Evolutionary conservation across 2,113 vertebrate genomes (phyloP).

Genomic region (Pluvianellus socialis): DNA sequence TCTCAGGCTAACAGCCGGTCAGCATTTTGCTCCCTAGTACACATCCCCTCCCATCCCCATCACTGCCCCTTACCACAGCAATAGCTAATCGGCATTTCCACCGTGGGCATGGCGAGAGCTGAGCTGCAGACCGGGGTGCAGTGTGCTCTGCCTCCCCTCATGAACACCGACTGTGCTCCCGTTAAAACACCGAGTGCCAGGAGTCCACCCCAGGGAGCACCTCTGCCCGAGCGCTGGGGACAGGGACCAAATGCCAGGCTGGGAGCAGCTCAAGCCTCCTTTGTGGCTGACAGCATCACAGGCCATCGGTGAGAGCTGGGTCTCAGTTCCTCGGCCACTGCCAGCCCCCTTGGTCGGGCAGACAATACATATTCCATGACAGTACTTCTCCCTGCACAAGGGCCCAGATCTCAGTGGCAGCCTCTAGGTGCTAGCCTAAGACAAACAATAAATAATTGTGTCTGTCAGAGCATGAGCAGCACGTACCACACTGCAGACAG

Average conservation of each 20-base stretch:
- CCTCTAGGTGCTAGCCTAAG: not conserved
- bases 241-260: not conserved
- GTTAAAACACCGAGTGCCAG: accelerated
- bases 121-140: not conserved
- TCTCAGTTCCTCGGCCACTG: not conserved
- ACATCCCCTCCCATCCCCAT: not conserved
- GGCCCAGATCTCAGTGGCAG: not conserved
- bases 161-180: accelerated
- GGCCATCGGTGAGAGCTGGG: accelerated
- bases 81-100: accelerated
- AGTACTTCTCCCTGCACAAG: not conserved
- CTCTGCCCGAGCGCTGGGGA: accelerated
- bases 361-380: not conserved
- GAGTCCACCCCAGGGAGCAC: too few species aligned
- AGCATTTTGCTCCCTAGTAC: not conserved
- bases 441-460: not conserved
- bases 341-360: not conserved
- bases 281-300: not conserved
- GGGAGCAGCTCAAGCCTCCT: not conserved
- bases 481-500: not conserved
- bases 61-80: accelerated
- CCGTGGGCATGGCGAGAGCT: accelerated
- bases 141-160: accelerated
- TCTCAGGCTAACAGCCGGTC: not conserved
- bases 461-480: not conserved